Evolutionary conservation across 2,888 invertebrate genomes (phyloP).

Genomic region (Lapara coniferarum): DNA sequence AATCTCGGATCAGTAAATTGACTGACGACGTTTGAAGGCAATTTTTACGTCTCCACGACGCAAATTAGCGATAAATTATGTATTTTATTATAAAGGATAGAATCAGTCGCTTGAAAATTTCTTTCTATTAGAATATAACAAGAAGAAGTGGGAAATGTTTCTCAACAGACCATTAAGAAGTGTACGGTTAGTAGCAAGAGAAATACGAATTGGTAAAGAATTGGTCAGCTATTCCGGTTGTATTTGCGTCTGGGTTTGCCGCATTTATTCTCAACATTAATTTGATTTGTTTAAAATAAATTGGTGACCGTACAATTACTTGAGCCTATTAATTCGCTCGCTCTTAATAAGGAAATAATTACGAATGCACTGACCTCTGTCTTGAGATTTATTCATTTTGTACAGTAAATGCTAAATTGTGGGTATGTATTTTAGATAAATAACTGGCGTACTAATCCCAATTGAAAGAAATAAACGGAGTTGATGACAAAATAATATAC

Average conservation of each 20-base stretch:
- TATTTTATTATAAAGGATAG: slow-evolving; percentile 1
- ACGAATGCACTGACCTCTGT: background rate
- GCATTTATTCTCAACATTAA: slow-evolving; percentile 5
- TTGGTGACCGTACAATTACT: slow-evolving; percentile 12
- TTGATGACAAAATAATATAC: background rate
- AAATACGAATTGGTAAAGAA: background rate
- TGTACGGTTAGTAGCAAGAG: background rate
- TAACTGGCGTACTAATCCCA: background rate
- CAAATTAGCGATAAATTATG: slow-evolving; percentile 35
- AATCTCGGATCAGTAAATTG: slow-evolving; percentile 55
- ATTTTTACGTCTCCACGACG: slow-evolving; percentile 32
- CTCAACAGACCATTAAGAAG: background rate
- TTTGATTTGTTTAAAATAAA: slow-evolving; percentile 7
- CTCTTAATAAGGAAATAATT: slow-evolving; percentile 10
- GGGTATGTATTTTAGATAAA: too few species aligned
- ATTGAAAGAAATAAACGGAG: background rate
- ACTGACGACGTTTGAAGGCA: slow-evolving; percentile 44
- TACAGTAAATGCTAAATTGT: too few species aligned
- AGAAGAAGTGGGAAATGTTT: background rate
- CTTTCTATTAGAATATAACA: background rate
- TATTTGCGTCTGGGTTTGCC: slow-evolving; percentile 2
- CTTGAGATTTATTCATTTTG: background rate
- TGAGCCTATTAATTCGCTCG: slow-evolving; percentile 14
- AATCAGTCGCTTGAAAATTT: background rate
- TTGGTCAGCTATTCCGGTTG: background rate